These are phyloP conservation scores for Spea multiplicata DNA, from an alignment of 2,113 vertebrate genomes.

Conservation along the genomic window DNA sequence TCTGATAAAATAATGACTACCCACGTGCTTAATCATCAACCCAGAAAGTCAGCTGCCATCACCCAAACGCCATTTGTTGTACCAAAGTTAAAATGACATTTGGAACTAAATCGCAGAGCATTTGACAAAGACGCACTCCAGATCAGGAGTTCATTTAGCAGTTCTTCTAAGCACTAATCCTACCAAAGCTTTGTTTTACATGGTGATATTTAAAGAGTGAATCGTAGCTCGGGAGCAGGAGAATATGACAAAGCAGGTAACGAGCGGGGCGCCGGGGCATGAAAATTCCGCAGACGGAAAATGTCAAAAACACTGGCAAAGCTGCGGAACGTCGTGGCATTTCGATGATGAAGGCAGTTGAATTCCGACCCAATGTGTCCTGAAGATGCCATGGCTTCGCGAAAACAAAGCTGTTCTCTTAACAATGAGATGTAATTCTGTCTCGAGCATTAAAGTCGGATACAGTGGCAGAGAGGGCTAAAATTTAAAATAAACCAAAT, in stretches of 20 bases:
- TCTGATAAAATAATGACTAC: background rate
- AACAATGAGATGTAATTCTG: too few species aligned
- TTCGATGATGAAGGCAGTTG: constrained; percentile 8
- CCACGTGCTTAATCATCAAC: background rate
- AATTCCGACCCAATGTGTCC: background rate
- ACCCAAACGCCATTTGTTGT: background rate
- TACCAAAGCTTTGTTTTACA: constrained; percentile 4
- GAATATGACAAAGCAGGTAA: background rate
- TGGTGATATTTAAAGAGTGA: constrained; percentile 14
- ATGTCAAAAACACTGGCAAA: constrained; percentile 8
- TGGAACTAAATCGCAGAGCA: background rate
- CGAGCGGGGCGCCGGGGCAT: background rate
- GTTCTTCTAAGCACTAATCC: constrained; percentile 10
- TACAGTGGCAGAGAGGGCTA: too few species aligned
- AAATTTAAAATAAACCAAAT: too few species aligned
- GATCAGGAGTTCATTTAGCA: constrained; percentile 12
- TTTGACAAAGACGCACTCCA: background rate
- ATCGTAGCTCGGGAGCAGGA: background rate
- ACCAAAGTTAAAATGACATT: constrained; percentile 13
- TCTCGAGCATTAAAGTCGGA: too few species aligned
- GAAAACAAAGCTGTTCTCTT: background rate
- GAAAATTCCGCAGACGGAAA: background rate
- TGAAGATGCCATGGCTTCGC: background rate
- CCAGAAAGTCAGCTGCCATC: background rate
- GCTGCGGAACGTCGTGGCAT: background rate